Evolutionary conservation across 2,888 invertebrate species (phyloP).

Genomic region (Chloroclysta siterata): DNA sequence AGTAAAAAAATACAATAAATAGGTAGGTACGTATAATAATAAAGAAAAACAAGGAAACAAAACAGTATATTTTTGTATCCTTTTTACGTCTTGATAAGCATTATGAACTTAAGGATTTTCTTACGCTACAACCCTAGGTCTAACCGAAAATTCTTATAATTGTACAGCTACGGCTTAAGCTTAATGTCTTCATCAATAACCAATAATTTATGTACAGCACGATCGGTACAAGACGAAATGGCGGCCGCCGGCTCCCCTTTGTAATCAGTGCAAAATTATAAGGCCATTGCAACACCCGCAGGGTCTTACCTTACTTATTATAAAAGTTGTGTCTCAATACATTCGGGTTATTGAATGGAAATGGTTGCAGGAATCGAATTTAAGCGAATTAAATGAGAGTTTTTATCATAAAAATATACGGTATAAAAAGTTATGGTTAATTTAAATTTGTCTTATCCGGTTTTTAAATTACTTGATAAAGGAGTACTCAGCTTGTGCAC

Average conservation of each 20-base stretch:
- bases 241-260: constrained; percentile 87
- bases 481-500: too few species aligned
- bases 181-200: constrained; percentile 86
- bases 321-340: constrained; percentile 70
- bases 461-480: too few species aligned
- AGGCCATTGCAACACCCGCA: constrained; percentile 78
- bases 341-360: constrained; percentile 24
- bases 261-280: constrained; percentile 84
- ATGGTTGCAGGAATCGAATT: constrained; percentile 10
- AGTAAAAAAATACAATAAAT: too few species aligned
- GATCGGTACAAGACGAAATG: constrained; percentile 83
- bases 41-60: too few species aligned
- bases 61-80: too few species aligned
- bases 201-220: constrained; percentile 84
- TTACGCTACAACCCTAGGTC: constrained; percentile 18
- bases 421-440: not conserved
- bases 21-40: too few species aligned
- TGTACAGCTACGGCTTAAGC: constrained; percentile 69
- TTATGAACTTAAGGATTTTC: too few species aligned
- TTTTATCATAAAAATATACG: not conserved
- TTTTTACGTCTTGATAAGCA: too few species aligned
- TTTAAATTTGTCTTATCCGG: too few species aligned
- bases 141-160: constrained; percentile 62
- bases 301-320: constrained; percentile 62
- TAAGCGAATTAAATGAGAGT: not conserved